phyloP scores from a whole-genome alignment of 2,113 vertebrate species.

The Sardina pilchardus region DNA sequence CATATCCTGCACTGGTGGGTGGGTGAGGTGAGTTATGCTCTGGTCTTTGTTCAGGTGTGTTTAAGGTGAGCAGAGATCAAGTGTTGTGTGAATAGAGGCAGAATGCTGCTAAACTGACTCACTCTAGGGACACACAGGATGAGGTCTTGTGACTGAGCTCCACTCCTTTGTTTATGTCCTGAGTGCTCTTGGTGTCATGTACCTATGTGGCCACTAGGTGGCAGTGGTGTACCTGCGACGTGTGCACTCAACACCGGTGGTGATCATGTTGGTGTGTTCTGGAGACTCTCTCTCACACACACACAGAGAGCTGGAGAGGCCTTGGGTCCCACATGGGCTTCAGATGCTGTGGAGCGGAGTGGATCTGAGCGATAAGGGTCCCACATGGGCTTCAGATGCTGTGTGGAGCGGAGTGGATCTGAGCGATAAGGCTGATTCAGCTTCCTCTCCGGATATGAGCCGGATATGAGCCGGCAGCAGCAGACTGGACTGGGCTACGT shows the following conservation, averaged over 20 bases:
- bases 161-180: neutral
- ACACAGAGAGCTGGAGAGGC: no score
- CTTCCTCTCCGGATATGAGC: neutral
- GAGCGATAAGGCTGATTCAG: neutral
- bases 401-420: neutral
- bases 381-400: neutral
- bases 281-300: no score
- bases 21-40: neutral
- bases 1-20: no score
- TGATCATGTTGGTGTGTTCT: no score
- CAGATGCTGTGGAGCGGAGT: no score
- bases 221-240: neutral
- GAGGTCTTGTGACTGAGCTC: constrained; percentile 2
- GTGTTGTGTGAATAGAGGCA: neutral
- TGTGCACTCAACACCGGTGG: neutral
- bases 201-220: neutral
- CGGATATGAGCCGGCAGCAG: no score
- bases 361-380: no score
- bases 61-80: neutral
- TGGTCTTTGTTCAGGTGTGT: neutral
- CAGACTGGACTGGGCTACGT: neutral
- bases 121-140: neutral
- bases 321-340: no score
- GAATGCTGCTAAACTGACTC: neutral
- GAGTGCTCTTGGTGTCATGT: neutral